Evolutionary conservation across 2,797 vertebrate species (phyloP).

Genomic region (Acipenser ruthenus): DNA sequence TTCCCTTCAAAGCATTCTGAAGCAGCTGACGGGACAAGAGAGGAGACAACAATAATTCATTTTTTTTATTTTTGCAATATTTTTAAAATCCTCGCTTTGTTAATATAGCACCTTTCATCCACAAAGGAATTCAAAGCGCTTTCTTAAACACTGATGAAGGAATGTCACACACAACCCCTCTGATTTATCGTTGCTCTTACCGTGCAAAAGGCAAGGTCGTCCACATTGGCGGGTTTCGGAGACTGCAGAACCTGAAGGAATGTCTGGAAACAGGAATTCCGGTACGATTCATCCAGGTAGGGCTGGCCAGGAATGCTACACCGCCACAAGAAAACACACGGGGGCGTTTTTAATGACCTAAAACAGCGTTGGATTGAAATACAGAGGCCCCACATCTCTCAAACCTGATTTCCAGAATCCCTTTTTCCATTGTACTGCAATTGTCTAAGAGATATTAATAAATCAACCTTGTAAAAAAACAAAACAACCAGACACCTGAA

Average conservation of each 20-base stretch:
- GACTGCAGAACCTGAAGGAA: constrained; percentile 78
- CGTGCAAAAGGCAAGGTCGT: constrained; percentile 82
- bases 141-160: background rate
- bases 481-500: too few relatives aligned
- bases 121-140: too few relatives aligned
- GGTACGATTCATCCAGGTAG: constrained; percentile 76
- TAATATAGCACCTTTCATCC: too few relatives aligned
- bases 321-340: constrained; percentile 8
- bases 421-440: too few relatives aligned
- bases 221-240: constrained; percentile 60
- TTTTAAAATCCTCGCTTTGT: too few relatives aligned
- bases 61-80: too few relatives aligned
- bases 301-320: constrained; percentile 79
- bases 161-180: constrained; percentile 1
- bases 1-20: constrained; percentile 82
- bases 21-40: constrained; percentile 57
- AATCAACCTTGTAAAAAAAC: too few relatives aligned
- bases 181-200: constrained; percentile 42
- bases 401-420: too few relatives aligned
- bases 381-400: too few relatives aligned
- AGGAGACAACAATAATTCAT: background rate
- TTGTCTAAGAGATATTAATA: too few relatives aligned
- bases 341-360: background rate
- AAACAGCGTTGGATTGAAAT: too few relatives aligned
- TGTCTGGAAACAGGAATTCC: constrained; percentile 68